phyloP scores from a whole-genome alignment of 2,888 invertebrate species.

The Megamerina dolium region DNA sequence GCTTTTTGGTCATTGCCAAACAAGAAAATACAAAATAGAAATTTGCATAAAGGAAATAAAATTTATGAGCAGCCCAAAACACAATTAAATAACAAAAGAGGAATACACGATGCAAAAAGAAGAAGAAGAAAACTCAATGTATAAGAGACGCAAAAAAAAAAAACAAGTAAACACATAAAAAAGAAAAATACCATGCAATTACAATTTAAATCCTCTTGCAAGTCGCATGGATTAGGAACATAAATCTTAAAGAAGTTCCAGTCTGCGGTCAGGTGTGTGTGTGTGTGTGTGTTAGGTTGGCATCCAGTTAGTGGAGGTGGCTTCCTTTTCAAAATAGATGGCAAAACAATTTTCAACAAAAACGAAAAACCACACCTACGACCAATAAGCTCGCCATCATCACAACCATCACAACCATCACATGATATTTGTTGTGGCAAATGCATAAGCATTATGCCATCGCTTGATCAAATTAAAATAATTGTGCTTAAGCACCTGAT shows the following conservation, averaged over 20 bases:
- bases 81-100: not conserved
- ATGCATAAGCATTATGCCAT: too few relatives aligned
- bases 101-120: too few relatives aligned
- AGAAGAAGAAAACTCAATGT: too few relatives aligned
- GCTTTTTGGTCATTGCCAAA: too few relatives aligned
- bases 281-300: not conserved
- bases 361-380: constrained; percentile 8
- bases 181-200: constrained; percentile 4
- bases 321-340: not conserved
- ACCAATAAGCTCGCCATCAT: not conserved
- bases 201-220: constrained; percentile 5
- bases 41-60: not conserved
- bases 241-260: not conserved
- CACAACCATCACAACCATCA: not conserved
- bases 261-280: constrained; percentile 5
- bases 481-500: constrained; percentile 26
- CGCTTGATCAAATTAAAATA: constrained; percentile 28
- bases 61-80: not conserved
- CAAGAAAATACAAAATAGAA: too few relatives aligned
- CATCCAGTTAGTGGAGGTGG: too few relatives aligned
- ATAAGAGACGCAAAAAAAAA: not conserved
- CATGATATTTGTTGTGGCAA: not conserved
- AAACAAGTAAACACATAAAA: not conserved
- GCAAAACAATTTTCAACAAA: constrained; percentile 17
- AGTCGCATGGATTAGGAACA: constrained; percentile 6